A percentile compares a stretch with the other conserved stretches of the same genome.
These are phyloP conservation scores for Aphyosemion australe DNA, from an alignment of 2,113 vertebrate species.

Conservation along the genomic window DNA sequence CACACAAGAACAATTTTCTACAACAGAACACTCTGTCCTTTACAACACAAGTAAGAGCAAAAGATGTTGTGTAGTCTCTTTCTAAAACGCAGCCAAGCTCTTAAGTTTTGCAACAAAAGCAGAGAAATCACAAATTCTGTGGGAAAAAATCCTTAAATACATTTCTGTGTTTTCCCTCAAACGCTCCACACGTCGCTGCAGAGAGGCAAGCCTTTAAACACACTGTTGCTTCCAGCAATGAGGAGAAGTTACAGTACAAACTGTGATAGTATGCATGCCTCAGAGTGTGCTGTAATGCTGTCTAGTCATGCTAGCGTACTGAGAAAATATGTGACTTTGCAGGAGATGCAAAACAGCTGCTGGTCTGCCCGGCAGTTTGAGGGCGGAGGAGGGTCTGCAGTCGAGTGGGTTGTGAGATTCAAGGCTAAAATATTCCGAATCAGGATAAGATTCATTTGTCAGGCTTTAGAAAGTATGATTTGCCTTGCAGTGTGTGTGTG, in stretches of 20 bases:
- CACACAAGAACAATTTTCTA: conserved; percentile 66
- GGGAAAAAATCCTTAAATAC: not conserved
- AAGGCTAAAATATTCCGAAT: conserved; percentile 3
- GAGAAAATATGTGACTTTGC: conserved; percentile 72
- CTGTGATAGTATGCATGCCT: conserved; percentile 43
- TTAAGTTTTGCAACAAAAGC: not conserved
- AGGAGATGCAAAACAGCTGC: conserved; percentile 75
- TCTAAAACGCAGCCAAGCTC: not conserved
- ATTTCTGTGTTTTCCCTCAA: not conserved
- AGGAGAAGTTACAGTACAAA: conserved; percentile 26
- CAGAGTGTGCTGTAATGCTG: conserved; percentile 63
- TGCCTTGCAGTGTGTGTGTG: conserved; percentile 4
- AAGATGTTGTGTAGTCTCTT: not conserved
- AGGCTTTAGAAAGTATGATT: conserved; percentile 20
- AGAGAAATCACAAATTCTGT: not conserved
- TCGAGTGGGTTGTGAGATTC: conserved; percentile 16
- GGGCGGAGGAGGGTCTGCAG: conserved; percentile 28
- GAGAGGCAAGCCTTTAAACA: conserved; percentile 6
- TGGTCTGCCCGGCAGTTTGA: conserved; percentile 45
- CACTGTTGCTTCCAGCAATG: conserved; percentile 10
- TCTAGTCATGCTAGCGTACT: conserved; percentile 60
- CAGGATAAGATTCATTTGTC: conserved; percentile 33
- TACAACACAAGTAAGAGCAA: conserved; percentile 14
- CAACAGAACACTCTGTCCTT: conserved; percentile 60
- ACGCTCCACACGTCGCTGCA: conserved; percentile 15